A percentile compares a stretch with the other conserved stretches of the same genome.
phyloP scores from a whole-genome alignment of 2,797 vertebrate genomes.

The Neoniphon sammara region DNA sequence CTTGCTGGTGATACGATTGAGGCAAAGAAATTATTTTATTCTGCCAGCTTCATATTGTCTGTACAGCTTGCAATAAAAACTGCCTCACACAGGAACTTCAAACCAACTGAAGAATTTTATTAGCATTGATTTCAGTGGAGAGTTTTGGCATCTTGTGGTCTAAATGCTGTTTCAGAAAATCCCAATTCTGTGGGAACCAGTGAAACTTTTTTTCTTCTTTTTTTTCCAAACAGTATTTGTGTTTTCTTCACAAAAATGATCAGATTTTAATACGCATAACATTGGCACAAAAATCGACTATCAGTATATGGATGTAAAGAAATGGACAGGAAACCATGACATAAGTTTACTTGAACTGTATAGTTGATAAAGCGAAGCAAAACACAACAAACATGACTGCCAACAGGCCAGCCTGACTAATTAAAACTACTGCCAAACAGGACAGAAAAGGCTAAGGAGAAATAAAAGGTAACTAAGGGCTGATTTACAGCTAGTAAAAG shows the following conservation, averaged over 20 bases:
- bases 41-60: neutral
- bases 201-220: neutral
- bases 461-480: too few relatives aligned
- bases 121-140: neutral
- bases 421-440: too few relatives aligned
- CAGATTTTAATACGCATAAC: neutral
- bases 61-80: conserved; percentile 1
- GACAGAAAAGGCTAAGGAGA: too few relatives aligned
- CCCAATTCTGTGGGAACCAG: too few relatives aligned
- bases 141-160: neutral
- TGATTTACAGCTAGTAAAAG: too few relatives aligned
- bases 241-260: too few relatives aligned
- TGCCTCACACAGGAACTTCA: neutral
- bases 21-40: neutral
- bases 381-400: neutral
- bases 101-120: neutral
- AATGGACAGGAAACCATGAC: too few relatives aligned
- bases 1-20: neutral
- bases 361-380: too few relatives aligned
- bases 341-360: neutral
- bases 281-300: too few relatives aligned
- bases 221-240: neutral
- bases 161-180: too few relatives aligned
- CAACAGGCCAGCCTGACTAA: neutral
- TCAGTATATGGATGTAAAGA: too few relatives aligned